Conservation (phyloP, 2,888 invertebrate species). For the Seladonia tumulorum region DNA sequence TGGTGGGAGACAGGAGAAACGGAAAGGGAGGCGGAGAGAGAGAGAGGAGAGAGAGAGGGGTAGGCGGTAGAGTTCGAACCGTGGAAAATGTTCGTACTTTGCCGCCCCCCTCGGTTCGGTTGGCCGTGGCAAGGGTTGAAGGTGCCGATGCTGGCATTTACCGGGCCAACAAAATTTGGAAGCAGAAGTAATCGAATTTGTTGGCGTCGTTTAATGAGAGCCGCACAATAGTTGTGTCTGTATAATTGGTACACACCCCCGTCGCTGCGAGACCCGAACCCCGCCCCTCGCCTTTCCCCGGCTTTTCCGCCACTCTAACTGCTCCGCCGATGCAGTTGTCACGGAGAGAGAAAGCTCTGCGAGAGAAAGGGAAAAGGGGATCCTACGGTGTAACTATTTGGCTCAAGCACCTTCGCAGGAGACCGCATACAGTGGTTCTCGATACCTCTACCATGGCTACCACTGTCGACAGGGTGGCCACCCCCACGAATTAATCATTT, state of each 20-base stretch:
- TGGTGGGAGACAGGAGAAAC: neutral
- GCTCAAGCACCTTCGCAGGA: slow-evolving; percentile 69
- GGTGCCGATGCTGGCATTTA: slow-evolving; percentile 75
- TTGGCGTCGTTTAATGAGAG: slow-evolving; percentile 84
- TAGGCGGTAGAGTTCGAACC: slow-evolving; percentile 44
- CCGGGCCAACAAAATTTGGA: slow-evolving; percentile 81
- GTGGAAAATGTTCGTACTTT: slow-evolving; percentile 77
- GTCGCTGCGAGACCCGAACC: slow-evolving; percentile 60
- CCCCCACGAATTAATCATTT: neutral
- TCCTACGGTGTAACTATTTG: slow-evolving; percentile 75
- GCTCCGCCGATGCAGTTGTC: slow-evolving; percentile 59
- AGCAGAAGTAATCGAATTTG: slow-evolving; percentile 84
- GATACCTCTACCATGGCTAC: slow-evolving; percentile 43
- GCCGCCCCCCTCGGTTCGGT: slow-evolving; percentile 61
- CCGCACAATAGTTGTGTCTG: slow-evolving; percentile 83
- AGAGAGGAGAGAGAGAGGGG: neutral
- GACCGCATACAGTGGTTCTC: slow-evolving; percentile 72
- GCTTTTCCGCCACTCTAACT: slow-evolving; percentile 50
- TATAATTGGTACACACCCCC: slow-evolving; percentile 82
- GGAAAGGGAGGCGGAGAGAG: neutral
- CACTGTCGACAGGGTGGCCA: neutral
- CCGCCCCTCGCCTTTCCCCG: slow-evolving; percentile 39
- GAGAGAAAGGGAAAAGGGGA: slow-evolving; percentile 58
- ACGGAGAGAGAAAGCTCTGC: slow-evolving; percentile 31
- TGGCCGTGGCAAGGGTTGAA: slow-evolving; percentile 65